A percentile compares a stretch with the other conserved stretches of the same genome.
Conservation (phyloP, 1,140 invertebrate genomes). For the Drosophila nigromelanica region DNA sequence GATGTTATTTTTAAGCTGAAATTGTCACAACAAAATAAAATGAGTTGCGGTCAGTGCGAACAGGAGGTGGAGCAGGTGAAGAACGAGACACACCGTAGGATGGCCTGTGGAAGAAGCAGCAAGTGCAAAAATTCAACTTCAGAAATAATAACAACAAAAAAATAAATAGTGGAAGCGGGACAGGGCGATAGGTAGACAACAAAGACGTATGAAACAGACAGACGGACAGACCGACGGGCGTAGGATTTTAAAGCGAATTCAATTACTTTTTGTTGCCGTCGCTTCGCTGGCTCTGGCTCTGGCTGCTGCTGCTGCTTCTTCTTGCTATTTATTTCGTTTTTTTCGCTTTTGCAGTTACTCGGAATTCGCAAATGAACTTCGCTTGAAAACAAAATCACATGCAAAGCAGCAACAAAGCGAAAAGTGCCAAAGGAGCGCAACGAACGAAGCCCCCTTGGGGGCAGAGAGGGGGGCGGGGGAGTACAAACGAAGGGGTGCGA, state of each 20-base stretch:
- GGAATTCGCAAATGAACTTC: conserved; percentile 82
- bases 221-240: conserved; percentile 23
- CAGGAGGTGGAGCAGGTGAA: conserved; percentile 13
- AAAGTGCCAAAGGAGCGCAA: conserved; percentile 64
- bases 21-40: conserved; percentile 71
- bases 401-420: conserved; percentile 63
- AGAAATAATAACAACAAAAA: neutral
- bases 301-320: conserved; percentile 33
- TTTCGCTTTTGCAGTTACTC: conserved; percentile 70
- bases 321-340: conserved; percentile 25
- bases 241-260: conserved; percentile 81
- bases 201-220: conserved; percentile 31
- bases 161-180: conserved; percentile 13
- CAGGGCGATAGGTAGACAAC: conserved; percentile 22
- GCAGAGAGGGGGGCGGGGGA: neutral
- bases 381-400: conserved; percentile 82
- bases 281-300: conserved; percentile 17
- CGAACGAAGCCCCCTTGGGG: conserved; percentile 8
- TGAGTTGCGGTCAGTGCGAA: conserved; percentile 65
- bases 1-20: conserved; percentile 68
- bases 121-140: conserved; percentile 41
- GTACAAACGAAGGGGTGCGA: too few species aligned
- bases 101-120: conserved; percentile 3
- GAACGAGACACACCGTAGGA: neutral
- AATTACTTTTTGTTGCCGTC: conserved; percentile 76